Base-by-base conservation (phyloP, 2,113 vertebrate species). In the Psophia crepitans region DNA sequence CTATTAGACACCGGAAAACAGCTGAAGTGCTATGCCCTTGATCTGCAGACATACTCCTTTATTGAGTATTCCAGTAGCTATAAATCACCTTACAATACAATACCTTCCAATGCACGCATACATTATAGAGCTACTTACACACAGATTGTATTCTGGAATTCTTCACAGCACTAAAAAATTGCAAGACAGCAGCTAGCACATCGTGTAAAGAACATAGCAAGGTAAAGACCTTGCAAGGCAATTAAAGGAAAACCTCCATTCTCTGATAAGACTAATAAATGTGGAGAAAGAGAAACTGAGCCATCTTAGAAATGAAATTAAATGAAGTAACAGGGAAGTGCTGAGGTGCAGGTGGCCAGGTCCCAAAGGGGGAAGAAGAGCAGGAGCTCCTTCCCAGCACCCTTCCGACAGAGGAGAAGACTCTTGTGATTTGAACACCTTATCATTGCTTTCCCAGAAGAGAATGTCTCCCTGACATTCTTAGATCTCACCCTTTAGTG, bases 21-120 rank as follows among this genome's bases (percentile, higher is more conserved):
- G 46, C 76, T 86, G 83, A 96, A 81, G 57, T 90, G 60, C 26
- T 95, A 11, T 94, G 95, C 80, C 92, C 76, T 97, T 95, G 90
- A 76, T 95, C 83, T 87, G 73, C 77, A 94, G 46, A 86, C 5
- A 0, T 61, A 92, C 44, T 93, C 80, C 53, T 95, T 97, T 96
- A 97, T 87, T 95, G 88, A 93, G 90, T 70, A 92, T 93, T 96
- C 76, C 48, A 87, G 76, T 68, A 87, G 33, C 53, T 60, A 97
- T 97, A 96, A 97, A 97, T 96, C 97, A 92, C 80, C 73, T 84
- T 84, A 69, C 44, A 93, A 68, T 89, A 89, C 90, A 94, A 96
- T 93, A 84, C 73, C 76, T 97, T 97, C 86, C 89, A 95, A 90
- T 65, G 56, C 69, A 89, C 69, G 82, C 80, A 94, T 86, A 81